Evolutionary conservation across 2,797 vertebrate genomes (phyloP).

Genomic region (Xenopus petersii): DNA sequence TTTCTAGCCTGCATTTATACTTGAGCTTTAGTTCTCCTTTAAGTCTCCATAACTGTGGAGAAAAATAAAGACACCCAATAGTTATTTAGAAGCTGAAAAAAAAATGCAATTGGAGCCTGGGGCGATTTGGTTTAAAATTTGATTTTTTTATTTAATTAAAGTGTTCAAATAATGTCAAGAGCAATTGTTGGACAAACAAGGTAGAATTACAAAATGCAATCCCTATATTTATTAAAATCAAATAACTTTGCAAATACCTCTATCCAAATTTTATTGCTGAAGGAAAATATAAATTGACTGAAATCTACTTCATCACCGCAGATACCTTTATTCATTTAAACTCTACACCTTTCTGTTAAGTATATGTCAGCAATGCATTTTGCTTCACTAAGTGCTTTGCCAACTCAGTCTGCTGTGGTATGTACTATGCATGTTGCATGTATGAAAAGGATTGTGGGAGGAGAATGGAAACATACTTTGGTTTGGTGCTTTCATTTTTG

Average conservation of each 20-base stretch:
- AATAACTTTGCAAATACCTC: conserved; percentile 33
- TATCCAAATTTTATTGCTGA: conserved; percentile 41
- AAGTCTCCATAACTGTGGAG: too few species aligned
- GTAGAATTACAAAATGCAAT: conserved; percentile 15
- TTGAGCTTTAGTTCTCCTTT: too few species aligned
- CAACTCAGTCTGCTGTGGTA: conserved; percentile 62
- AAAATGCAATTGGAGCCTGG: conserved; percentile 50
- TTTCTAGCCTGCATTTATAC: too few species aligned
- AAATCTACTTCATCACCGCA: conserved; percentile 52
- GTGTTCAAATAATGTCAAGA: conserved; percentile 8
- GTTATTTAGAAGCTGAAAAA: too few species aligned
- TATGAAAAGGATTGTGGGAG: conserved; percentile 50
- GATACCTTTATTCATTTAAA: conserved; percentile 52
- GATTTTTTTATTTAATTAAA: background rate
- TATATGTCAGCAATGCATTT: conserved; percentile 59
- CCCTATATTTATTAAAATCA: conserved; percentile 19
- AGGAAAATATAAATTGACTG: conserved; percentile 37
- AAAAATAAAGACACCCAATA: too few species aligned
- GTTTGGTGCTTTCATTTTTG: conserved; percentile 39
- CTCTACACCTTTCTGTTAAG: conserved; percentile 56
- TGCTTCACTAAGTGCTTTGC: conserved; percentile 63
- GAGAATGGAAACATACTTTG: conserved; percentile 46
- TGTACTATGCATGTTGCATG: conserved; percentile 71
- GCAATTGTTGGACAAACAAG: conserved; percentile 27
- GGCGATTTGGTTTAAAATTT: conserved; percentile 31